Evolutionary conservation across 1,140 invertebrate species (phyloP), one percentile per base, ranked within the genome.

Genomic region (Conus ventricosus): DNA sequence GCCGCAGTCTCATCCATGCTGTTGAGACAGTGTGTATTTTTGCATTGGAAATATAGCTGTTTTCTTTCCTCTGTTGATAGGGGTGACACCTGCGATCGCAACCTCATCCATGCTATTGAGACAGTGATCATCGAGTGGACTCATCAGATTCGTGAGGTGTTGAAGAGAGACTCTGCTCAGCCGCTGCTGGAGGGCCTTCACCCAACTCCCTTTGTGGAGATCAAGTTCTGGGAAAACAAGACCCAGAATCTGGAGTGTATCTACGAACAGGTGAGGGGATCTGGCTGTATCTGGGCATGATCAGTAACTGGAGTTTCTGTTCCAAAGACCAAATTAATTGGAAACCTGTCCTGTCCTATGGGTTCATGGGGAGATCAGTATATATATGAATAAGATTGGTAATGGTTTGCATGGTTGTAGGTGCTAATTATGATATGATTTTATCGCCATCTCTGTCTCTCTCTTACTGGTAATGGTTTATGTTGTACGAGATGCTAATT

Each of bases 81-180:
- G 60, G 85, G 88, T 39, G 91, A 92, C 51, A 89, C 87, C 5
- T 91, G 92, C 90, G 98, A 99, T 95, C 95, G 98, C 80, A 97
- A 98, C 93, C 94, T 99, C 76, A 98, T 99, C 94, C 98, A 98
- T 94, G 97, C 98, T 15, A 98, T 99, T 87, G 98, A 99, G 96
- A 97, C 97, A n/a, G 97, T 99, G 11, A 97, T 99, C 81, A 99
- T 99, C 92, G 99, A 99, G 94, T 99, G 98, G 98, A 97, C 98
- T 39, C 97, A 97, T 90, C 97, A 99, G 95, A 97, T 99, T 85
- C 97, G 98, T 93, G 98, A 99, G 92, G 98, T 99, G 13, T 96
- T 99, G 89, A 97, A 97, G 91, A 97, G 98, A 93, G 98, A 98
- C 94, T 98, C 98, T 0, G 96, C 97, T 60, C 96, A 97, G 81